Percentiles rank a stretch among this genome's conserved stretches.
phyloP scores from a whole-genome alignment of 2,888 invertebrate genomes.

The Ectemnius lituratus region DNA sequence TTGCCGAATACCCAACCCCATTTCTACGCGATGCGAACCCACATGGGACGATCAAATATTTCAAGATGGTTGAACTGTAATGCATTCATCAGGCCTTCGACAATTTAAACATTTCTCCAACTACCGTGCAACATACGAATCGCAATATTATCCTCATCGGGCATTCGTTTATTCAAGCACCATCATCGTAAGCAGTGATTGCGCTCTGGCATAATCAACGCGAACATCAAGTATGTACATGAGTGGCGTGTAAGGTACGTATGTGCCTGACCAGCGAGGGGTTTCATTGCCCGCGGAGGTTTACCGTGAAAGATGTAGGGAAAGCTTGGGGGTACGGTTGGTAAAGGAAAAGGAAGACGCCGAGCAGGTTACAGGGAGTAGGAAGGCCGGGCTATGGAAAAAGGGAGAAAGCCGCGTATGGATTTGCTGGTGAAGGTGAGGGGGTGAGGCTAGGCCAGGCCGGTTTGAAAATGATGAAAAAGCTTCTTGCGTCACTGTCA shows the following conservation, averaged over 20 bases:
- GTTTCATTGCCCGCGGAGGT: constrained; percentile 37
- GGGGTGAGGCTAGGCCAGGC: constrained; percentile 59
- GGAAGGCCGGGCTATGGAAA: not conserved
- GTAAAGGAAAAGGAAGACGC: constrained; percentile 13
- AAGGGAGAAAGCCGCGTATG: constrained; percentile 56
- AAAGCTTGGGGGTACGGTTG: constrained; percentile 21
- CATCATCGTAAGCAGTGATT: not conserved
- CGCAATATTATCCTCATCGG: not conserved
- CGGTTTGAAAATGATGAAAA: constrained; percentile 68
- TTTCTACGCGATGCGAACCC: constrained; percentile 10
- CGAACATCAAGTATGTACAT: constrained; percentile 37
- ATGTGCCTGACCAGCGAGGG: constrained; percentile 47
- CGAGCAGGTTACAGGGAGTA: constrained; percentile 14
- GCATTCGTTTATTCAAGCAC: not conserved
- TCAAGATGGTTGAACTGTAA: constrained; percentile 35
- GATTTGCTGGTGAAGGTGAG: constrained; percentile 59
- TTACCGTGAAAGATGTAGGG: constrained; percentile 21
- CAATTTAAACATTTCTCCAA: not conserved
- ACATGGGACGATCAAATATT: constrained; percentile 27
- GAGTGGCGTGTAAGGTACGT: constrained; percentile 25
- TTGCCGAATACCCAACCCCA: constrained; percentile 25
- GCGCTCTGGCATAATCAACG: constrained; percentile 17
- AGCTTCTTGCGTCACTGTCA: constrained; percentile 71
- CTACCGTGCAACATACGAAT: not conserved
- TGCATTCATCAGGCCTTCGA: not conserved